Evolutionary conservation across 2,888 invertebrate species (phyloP), one percentile per base, ranked within the genome.

Genomic region (Trachelus iudaicus): DNA sequence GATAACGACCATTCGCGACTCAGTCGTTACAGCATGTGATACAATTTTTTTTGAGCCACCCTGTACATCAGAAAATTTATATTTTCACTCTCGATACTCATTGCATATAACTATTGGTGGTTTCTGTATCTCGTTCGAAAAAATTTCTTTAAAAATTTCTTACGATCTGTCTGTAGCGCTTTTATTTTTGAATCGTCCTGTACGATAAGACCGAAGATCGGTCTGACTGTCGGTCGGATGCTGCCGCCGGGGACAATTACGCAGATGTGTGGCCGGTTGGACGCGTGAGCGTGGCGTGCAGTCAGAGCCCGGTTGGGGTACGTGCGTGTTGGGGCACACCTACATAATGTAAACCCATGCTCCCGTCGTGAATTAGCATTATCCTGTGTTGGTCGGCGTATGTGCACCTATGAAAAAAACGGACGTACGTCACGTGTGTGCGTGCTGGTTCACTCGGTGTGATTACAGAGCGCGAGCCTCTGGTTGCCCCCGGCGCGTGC

Each of bases 211-310:
- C 71, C 71, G 69, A 80, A 76, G 82, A 85, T 83, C 86, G 77
- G 68, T 37, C 69, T 3, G 77, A 31, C 68, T 56, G 81, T 81
- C 83, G 83, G 83, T 84, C 85, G 87, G 88, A 88, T 89, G 90
- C 90, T 89, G 91, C 91, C 91, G 88, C 87, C 90, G 90, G 91
- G 91, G 90, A 91, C 91, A 90, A 91, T 91, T 91, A 91, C 91
- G 91, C 91, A 90, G 91, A 91, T 91, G 91, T 89, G 89, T 87
- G 88, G 87, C 88, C 82, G 85, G 79, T 77, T 78, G 83, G 85
- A 83, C 87, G 87, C 84, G 87, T 81, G 85, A 84, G 85, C 84
- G 82, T 84, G 84, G 85, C 86, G 85, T 85, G 84, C 84, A 85
- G 83, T 83, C 79, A 79, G 73, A 77, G 73, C 69, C 69, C 40